phyloP scores from a whole-genome alignment of 2,113 vertebrate species.

The Mastomys coucha region DNA sequence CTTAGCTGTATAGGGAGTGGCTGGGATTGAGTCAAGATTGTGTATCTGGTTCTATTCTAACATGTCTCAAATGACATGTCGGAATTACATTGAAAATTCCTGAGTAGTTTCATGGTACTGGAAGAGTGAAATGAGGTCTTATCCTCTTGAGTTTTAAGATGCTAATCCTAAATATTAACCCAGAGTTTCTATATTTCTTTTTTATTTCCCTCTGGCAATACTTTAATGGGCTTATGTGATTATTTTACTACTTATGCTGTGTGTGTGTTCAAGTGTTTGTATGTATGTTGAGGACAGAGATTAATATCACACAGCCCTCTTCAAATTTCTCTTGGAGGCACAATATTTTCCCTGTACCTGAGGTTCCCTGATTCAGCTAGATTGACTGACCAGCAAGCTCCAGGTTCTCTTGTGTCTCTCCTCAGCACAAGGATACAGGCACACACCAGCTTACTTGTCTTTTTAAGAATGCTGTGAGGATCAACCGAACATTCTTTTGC shows the following conservation, averaged over 20 bases:
- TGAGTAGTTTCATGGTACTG: not conserved
- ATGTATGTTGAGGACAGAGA: not conserved
- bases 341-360: too few species aligned
- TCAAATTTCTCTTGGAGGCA: too few species aligned
- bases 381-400: too few species aligned
- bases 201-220: not conserved
- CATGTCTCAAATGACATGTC: not conserved
- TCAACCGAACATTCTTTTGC: too few species aligned
- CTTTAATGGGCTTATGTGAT: not conserved
- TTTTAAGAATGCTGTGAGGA: not conserved
- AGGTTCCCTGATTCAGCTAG: too few species aligned
- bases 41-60: not conserved
- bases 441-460: not conserved
- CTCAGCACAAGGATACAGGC: not conserved
- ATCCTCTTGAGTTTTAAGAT: not conserved
- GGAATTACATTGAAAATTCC: slow-evolving; percentile 6
- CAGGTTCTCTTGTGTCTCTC: not conserved
- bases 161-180: not conserved
- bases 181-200: not conserved
- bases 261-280: not conserved
- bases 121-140: not conserved
- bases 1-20: not conserved
- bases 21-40: not conserved
- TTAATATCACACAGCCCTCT: not conserved
- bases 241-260: not conserved